Conservation (phyloP, 2,888 invertebrate genomes). For the Drosophila planitibia region DNA sequence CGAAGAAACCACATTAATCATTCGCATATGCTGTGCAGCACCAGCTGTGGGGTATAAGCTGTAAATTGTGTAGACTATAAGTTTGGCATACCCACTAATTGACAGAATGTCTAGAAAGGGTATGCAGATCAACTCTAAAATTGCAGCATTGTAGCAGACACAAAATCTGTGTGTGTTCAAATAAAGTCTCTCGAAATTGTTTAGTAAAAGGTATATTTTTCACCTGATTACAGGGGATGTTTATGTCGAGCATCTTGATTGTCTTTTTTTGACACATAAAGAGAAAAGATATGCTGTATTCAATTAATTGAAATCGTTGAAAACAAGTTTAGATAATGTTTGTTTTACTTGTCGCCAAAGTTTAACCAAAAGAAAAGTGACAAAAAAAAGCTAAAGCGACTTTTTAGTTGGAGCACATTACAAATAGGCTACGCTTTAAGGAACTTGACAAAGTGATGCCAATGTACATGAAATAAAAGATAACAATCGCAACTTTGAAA, state of each 20-base stretch:
- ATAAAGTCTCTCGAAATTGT: background rate
- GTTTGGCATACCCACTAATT: conserved; percentile 10
- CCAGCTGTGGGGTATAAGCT: conserved; percentile 23
- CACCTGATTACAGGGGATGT: background rate
- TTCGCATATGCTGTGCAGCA: conserved; percentile 55
- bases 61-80: conserved; percentile 32
- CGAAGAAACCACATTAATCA: conserved; percentile 71
- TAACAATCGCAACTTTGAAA: conserved; percentile 34
- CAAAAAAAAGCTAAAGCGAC: background rate
- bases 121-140: background rate
- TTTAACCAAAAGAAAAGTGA: background rate
- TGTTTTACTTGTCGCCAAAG: conserved; percentile 46
- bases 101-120: background rate
- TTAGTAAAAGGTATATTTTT: background rate
- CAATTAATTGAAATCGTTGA: conserved; percentile 75
- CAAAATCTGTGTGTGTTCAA: background rate
- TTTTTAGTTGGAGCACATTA: conserved; percentile 11
- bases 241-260: background rate
- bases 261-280: conserved; percentile 45
- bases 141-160: background rate
- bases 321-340: conserved; percentile 64
- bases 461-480: conserved; percentile 31
- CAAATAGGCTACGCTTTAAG: conserved; percentile 18
- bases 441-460: conserved; percentile 1
- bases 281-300: conserved; percentile 50